These are phyloP conservation scores for Micropterix aruncella DNA, from an alignment of 2,888 invertebrate species.

Conservation along the genomic window DNA sequence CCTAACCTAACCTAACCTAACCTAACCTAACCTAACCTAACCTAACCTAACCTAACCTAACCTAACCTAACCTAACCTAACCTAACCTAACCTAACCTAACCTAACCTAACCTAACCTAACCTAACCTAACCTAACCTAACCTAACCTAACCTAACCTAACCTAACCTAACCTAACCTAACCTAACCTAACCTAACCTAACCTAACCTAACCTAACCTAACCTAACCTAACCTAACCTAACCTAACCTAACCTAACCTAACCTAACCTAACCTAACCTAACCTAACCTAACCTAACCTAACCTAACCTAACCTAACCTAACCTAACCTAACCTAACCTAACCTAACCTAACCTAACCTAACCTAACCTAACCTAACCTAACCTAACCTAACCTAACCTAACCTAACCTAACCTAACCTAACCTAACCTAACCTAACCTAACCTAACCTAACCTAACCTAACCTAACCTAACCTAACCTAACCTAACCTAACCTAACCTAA, in stretches of 20 bases:
- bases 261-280: constrained; percentile 11
- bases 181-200: constrained; percentile 12
- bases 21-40: constrained; percentile 1
- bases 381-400: constrained; percentile 9
- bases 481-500: constrained; percentile 11
- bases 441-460: constrained; percentile 9
- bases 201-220: constrained; percentile 6
- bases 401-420: constrained; percentile 10
- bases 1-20: constrained; percentile 5
- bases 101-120: constrained; percentile 8
- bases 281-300: constrained; percentile 9
- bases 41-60: constrained; percentile 3
- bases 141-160: constrained; percentile 6
- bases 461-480: constrained; percentile 9
- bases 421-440: constrained; percentile 8
- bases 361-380: constrained; percentile 10
- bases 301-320: constrained; percentile 7
- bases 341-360: constrained; percentile 9
- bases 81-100: constrained; percentile 11
- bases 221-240: constrained; percentile 7
- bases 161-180: constrained; percentile 10
- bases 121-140: constrained; percentile 8
- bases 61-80: constrained; percentile 10
- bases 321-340: constrained; percentile 8
- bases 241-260: too few species aligned